Conservation (phyloP, 2,888 invertebrate genomes). For the Auanema freiburgensis region DNA sequence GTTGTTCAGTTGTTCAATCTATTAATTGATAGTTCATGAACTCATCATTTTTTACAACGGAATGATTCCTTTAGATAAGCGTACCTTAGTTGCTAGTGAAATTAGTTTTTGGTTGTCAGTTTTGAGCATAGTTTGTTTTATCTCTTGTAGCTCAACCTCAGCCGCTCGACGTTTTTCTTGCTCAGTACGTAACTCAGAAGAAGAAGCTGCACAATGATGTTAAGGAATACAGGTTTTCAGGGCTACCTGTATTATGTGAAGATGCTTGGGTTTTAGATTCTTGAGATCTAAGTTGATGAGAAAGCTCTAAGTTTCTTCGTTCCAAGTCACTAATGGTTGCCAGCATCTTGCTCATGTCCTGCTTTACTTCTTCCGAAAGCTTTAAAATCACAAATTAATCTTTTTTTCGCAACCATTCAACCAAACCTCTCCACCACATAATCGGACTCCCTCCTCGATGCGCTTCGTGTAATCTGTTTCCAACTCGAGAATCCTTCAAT, state of each 20-base stretch:
- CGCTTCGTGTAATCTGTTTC: conserved; percentile 51
- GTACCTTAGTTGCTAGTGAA: conserved; percentile 60
- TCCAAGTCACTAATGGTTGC: conserved; percentile 57
- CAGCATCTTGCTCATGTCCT: conserved; percentile 53
- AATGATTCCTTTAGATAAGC: background rate
- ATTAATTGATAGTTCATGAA: conserved; percentile 4
- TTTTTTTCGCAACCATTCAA: background rate
- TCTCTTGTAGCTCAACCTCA: conserved; percentile 42
- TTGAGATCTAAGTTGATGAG: conserved; percentile 33
- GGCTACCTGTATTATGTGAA: conserved; percentile 7
- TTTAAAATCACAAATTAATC: conserved; percentile 27
- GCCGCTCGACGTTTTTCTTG: conserved; percentile 43
- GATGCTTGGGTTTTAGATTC: conserved; percentile 23
- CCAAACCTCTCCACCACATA: conserved; percentile 69
- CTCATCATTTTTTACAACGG: background rate
- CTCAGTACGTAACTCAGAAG: conserved; percentile 41
- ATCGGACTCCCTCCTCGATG: conserved; percentile 75
- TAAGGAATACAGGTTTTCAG: too few relatives aligned
- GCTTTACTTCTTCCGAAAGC: conserved; percentile 54
- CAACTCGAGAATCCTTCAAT: conserved; percentile 53
- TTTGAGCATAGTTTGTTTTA: conserved; percentile 53
- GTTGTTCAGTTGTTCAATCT: conserved; percentile 57
- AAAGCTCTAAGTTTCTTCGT: conserved; percentile 40
- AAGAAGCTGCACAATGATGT: too few relatives aligned
- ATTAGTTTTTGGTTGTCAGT: conserved; percentile 63